These are phyloP conservation scores for Ochlodes sylvanus DNA, from an alignment of 2,888 invertebrate species.

Conservation along the genomic window DNA sequence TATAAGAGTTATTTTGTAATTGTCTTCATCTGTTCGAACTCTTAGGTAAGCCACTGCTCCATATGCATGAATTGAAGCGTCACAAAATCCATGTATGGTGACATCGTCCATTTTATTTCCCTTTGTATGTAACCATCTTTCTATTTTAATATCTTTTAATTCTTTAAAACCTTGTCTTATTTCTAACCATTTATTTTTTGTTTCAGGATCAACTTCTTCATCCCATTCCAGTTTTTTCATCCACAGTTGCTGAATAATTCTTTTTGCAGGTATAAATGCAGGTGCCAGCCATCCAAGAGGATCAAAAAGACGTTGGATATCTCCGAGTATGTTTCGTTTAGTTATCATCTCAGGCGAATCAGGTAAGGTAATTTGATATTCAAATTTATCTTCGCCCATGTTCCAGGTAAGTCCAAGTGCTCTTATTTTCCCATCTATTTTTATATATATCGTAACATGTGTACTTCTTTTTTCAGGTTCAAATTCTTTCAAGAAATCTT, in stretches of 20 bases:
- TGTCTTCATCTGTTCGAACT: constrained; percentile 17
- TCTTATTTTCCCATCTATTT: constrained; percentile 15
- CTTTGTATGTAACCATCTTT: constrained; percentile 24
- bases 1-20: constrained; percentile 32
- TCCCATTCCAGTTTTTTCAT: constrained; percentile 40
- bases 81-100: constrained; percentile 39
- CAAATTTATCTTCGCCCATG: constrained; percentile 17
- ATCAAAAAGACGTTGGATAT: constrained; percentile 19
- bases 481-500: constrained; percentile 30
- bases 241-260: constrained; percentile 44
- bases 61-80: constrained; percentile 38
- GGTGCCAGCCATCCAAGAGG: constrained; percentile 6
- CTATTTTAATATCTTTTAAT: constrained; percentile 19
- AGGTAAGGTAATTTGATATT: constrained; percentile 15
- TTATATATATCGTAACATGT: constrained; percentile 9
- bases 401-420: constrained; percentile 31
- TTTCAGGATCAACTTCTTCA: constrained; percentile 19
- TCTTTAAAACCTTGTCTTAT: constrained; percentile 34
- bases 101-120: constrained; percentile 10
- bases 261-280: constrained; percentile 34
- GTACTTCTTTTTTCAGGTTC: constrained; percentile 12
- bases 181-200: constrained; percentile 37
- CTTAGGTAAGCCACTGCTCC: constrained; percentile 38
- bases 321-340: constrained; percentile 25
- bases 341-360: constrained; percentile 15